These are phyloP conservation scores for Limnothrissa miodon DNA, from an alignment of 2,113 vertebrate species.

Conservation along the genomic window DNA sequence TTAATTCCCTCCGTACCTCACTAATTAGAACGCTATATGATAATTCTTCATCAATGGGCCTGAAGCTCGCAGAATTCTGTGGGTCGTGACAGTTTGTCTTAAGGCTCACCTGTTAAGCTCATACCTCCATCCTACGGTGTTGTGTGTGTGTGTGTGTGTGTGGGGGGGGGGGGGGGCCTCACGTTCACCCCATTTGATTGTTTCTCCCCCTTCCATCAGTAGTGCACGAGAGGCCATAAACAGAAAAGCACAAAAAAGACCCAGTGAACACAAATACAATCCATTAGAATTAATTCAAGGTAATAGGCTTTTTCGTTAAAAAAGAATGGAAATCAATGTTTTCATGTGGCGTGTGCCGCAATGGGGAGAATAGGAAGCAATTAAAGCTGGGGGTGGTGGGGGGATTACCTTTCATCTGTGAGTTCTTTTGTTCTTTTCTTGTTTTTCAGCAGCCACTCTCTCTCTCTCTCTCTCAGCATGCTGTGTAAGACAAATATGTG, in stretches of 20 bases:
- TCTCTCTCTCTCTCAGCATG: constrained; percentile 20
- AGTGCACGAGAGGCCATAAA: not conserved
- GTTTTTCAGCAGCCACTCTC: constrained; percentile 46
- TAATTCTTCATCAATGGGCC: not conserved
- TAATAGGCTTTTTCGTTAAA: constrained; percentile 52
- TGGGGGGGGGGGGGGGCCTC: too few relatives aligned
- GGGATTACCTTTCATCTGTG: constrained; percentile 55
- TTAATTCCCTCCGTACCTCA: not conserved
- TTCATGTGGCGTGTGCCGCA: not conserved
- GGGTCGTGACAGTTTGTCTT: not conserved
- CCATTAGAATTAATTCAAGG: constrained; percentile 52
- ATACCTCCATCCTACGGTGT: not conserved
- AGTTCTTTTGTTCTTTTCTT: constrained; percentile 49
- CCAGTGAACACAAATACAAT: constrained; percentile 48
- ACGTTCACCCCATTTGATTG: not conserved
- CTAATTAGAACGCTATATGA: not conserved
- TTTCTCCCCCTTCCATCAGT: not conserved
- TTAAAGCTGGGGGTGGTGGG: constrained; percentile 47
- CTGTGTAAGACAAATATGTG: constrained; percentile 36
- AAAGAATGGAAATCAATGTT: constrained; percentile 19
- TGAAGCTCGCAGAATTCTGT: not conserved
- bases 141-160: too few relatives aligned
- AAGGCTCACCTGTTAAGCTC: not conserved
- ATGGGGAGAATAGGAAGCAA: constrained; percentile 34
- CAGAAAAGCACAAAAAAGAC: not conserved